Base-by-base conservation (phyloP, 2,888 invertebrate genomes). In the Himalopsyche japonica region DNA sequence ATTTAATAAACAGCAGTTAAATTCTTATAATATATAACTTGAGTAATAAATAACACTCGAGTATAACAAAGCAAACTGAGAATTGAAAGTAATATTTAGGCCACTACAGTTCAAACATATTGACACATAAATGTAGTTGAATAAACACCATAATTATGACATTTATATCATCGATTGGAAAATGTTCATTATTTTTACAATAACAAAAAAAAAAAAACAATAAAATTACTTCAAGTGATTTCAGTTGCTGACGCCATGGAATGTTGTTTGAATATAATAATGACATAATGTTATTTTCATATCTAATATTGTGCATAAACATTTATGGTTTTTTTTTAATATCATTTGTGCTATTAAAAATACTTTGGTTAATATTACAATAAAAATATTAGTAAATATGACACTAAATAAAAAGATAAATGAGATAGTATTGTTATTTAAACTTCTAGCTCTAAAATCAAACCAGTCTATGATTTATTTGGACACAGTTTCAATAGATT, bases 381-480 rank as follows among this genome's bases (percentile, higher is more conserved):
- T 30, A 70, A 70, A 70, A 70, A 27, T 27, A 70, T 27, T 70
- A 70, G 15, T 27, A 70, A 70, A 70, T 70, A 70, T 70, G 70
- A 70, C 70, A 70, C 70, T 70, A 70, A 27, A 70, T 76, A 32
- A 76, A 32, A 32, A 27, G 30, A 32, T 76, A 76, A 76, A 76
- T 32, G 30, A 76, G 20, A 76, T n/a, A 18, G 7, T 76, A 76
- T 6, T n/a, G 76, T 27, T 76, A 76, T 76, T 76, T 76, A n/a
- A 76, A 24, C 18, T 77, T 24, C 43, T 37, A 34, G 43, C 10
- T 77, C n/a, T 43, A 37, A 77, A 77, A 32, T 77, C 77, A 77
- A 77, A 77, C 77, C 77, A 77, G 77, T 32, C 77, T 77, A 77
- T 77, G 12, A 77, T 37, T 77, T 77, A 77, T 77, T 77, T 77